Conservation (phyloP, 2,888 invertebrate species). For the Danaus chrysippus region DNA sequence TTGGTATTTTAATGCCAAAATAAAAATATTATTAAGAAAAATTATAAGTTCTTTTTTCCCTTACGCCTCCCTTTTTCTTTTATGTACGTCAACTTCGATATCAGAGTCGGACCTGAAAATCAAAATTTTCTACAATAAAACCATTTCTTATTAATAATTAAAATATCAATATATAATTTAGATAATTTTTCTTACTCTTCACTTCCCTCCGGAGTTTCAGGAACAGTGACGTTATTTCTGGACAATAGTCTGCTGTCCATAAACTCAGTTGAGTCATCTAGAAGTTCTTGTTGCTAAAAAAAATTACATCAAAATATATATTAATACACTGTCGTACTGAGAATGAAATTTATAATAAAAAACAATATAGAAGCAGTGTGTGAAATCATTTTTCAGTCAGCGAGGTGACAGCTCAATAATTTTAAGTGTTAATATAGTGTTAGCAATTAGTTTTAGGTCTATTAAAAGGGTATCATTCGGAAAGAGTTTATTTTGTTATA, state of each 20-base stretch:
- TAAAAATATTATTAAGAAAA: conserved; percentile 19
- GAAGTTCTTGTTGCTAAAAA: conserved; percentile 57
- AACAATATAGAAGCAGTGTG: too few relatives aligned
- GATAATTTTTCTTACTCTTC: conserved; percentile 54
- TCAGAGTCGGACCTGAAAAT: conserved; percentile 59
- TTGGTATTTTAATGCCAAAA: conserved; percentile 11
- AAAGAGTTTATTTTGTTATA: too few relatives aligned
- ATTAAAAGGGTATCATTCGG: too few relatives aligned
- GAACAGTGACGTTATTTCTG: conserved; percentile 62
- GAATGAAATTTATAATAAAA: not conserved
- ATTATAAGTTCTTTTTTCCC: conserved; percentile 36
- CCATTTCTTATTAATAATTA: too few relatives aligned
- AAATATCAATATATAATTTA: too few relatives aligned
- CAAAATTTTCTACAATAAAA: too few relatives aligned
- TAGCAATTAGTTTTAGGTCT: too few relatives aligned
- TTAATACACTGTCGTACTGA: not conserved
- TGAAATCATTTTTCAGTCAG: too few relatives aligned
- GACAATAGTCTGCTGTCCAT: conserved; percentile 41
- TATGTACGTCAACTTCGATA: conserved; percentile 42
- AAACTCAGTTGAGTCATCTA: conserved; percentile 58
- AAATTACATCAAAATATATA: conserved; percentile 19
- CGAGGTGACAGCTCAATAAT: too few relatives aligned
- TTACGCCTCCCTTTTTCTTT: conserved; percentile 54
- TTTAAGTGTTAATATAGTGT: too few relatives aligned
- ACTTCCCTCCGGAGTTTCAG: conserved; percentile 68